These are phyloP conservation scores for Lichenostomus cassidix DNA, from an alignment of 2,113 vertebrate genomes.

Conservation along the genomic window DNA sequence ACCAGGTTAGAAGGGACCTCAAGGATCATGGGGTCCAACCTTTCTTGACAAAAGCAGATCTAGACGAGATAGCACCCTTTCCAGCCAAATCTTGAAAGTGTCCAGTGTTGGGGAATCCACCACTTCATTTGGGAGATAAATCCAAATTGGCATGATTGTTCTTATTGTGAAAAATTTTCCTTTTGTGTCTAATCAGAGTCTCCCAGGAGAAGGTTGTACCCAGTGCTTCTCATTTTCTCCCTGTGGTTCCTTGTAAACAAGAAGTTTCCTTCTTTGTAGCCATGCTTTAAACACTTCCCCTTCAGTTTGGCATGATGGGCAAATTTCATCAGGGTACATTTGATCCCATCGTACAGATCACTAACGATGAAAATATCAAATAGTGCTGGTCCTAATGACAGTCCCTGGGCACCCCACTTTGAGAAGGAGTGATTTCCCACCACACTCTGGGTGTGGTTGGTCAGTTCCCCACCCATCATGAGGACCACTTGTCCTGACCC, in stretches of 20 bases:
- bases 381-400: no score
- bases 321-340: background rate
- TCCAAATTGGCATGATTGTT: background rate
- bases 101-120: background rate
- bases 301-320: background rate
- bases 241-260: background rate
- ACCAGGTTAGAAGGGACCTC: background rate
- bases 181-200: background rate
- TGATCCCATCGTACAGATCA: background rate
- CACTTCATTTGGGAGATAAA: background rate
- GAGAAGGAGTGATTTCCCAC: background rate
- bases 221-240: no score
- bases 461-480: background rate
- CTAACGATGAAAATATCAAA: background rate
- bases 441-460: rapidly evolving
- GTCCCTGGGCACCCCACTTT: rapidly evolving
- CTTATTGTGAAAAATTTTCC: background rate
- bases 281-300: background rate
- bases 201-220: background rate
- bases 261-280: background rate
- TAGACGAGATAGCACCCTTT: background rate
- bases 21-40: background rate
- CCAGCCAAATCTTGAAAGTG: no score
- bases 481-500: background rate
- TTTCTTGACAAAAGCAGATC: background rate